Evolutionary conservation across 2,888 invertebrate genomes (phyloP).

Genomic region (Bugulina stolonifera): DNA sequence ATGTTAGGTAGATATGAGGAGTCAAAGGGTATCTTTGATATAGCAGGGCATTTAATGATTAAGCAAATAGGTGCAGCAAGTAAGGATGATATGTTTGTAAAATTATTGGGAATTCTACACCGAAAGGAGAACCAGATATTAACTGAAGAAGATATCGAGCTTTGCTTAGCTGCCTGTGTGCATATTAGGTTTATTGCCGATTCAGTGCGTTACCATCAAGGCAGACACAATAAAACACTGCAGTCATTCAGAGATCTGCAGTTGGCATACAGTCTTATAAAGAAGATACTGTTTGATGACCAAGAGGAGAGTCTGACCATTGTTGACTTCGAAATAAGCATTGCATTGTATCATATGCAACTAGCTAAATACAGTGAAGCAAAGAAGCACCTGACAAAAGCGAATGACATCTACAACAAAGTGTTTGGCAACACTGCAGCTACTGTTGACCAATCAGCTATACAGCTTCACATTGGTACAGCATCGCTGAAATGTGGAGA

Average conservation of each 20-base stretch:
- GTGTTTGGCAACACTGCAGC: background rate
- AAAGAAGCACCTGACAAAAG: background rate
- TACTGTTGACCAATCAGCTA: background rate
- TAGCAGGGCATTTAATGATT: background rate
- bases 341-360: constrained; percentile 1
- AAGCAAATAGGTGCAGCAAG: background rate
- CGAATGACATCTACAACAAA: background rate
- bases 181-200: constrained; percentile 5
- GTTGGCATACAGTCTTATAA: background rate
- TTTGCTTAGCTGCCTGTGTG: background rate
- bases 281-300: background rate
- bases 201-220: constrained; percentile 21
- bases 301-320: background rate
- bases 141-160: background rate
- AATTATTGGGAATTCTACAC: background rate
- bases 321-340: constrained; percentile 5
- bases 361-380: constrained; percentile 2
- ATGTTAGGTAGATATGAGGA: background rate
- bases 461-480: background rate
- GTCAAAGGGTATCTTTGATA: background rate
- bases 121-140: background rate
- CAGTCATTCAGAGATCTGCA: background rate
- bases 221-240: background rate
- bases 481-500: background rate
- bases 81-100: background rate